Conservation (phyloP, 1,140 invertebrate genomes). For the Drosophila nannoptera region DNA sequence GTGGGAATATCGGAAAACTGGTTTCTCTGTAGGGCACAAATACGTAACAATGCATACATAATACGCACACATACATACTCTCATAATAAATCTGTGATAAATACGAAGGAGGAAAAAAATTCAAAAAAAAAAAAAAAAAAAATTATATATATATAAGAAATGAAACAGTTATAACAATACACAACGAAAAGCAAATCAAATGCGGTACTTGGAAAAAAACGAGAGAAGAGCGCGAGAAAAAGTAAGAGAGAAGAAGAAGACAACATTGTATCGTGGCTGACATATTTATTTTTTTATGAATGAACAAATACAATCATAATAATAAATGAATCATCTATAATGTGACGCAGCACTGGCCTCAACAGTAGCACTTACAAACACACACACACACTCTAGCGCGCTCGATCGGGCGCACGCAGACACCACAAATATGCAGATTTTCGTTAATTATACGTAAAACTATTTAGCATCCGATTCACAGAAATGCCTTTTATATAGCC, state of each 20-base stretch:
- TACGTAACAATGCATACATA: conserved; percentile 46
- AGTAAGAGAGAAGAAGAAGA: not conserved
- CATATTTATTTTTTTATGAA: conserved; percentile 66
- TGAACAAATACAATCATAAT: conserved; percentile 54
- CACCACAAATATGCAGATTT: conserved; percentile 23
- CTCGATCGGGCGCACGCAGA: too few relatives aligned
- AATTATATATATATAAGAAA: conserved; percentile 10
- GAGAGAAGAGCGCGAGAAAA: conserved; percentile 21
- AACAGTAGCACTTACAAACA: conserved; percentile 39
- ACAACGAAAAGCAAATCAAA: conserved; percentile 55
- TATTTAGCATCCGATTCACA: conserved; percentile 60
- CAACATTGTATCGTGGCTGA: conserved; percentile 37
- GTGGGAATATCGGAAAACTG: conserved; percentile 63
- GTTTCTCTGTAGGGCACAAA: conserved; percentile 60
- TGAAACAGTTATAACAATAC: conserved; percentile 39
- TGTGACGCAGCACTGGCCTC: conserved; percentile 52
- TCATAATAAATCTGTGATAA: conserved; percentile 8
- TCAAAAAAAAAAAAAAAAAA: conserved; percentile 15
- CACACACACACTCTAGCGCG: not conserved
- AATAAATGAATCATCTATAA: conserved; percentile 63
- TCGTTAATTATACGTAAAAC: conserved; percentile 35
- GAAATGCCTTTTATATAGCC: conserved; percentile 44
- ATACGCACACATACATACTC: not conserved
- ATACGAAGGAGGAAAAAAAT: conserved; percentile 2
- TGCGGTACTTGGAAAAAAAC: conserved; percentile 50